Evolutionary conservation across 2,797 vertebrate species (phyloP).

Genomic region (Rhinophrynus dorsalis): DNA sequence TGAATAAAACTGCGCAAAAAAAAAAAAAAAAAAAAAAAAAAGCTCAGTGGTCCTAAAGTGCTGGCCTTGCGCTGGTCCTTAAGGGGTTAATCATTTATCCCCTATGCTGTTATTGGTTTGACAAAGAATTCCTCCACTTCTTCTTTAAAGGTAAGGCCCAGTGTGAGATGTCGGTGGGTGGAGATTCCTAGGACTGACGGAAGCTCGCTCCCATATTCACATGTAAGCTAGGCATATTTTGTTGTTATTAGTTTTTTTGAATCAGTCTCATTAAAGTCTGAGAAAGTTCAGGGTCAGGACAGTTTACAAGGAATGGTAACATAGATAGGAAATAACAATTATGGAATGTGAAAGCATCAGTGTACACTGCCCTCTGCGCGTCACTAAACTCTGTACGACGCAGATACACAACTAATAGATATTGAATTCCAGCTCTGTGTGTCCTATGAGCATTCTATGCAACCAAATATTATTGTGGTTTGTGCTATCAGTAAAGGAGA

Average conservation of each 20-base stretch:
- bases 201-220: neutral
- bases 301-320: constrained; percentile 7
- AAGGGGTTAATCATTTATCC: no score
- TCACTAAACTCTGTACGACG: neutral
- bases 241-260: constrained; percentile 15
- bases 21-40: no score
- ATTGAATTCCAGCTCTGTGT: no score
- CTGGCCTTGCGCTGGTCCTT: no score
- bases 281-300: constrained; percentile 32
- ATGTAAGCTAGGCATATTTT: neutral
- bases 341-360: constrained; percentile 8
- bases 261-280: constrained; percentile 24
- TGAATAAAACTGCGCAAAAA: no score
- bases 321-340: neutral
- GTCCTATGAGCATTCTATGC: no score
- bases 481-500: no score
- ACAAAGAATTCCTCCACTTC: no score
- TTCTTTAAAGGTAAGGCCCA: no score
- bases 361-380: neutral
- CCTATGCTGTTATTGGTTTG: no score
- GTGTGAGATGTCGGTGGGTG: neutral
- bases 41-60: no score
- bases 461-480: no score
- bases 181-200: constrained; percentile 1
- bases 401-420: neutral